These are phyloP conservation scores for Geophilus truncorum DNA, from an alignment of 2,888 invertebrate genomes.

Conservation along the genomic window DNA sequence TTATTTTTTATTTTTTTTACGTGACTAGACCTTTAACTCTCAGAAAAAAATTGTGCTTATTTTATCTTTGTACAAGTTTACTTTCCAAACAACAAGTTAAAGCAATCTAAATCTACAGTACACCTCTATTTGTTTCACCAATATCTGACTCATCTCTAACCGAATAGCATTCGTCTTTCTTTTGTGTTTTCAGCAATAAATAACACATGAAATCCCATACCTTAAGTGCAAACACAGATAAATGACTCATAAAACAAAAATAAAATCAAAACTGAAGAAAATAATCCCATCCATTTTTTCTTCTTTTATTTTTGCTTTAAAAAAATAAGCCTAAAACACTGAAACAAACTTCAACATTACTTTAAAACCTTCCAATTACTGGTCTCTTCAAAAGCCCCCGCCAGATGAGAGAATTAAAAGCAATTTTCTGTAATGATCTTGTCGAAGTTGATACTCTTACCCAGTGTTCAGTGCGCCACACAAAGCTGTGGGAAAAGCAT, in stretches of 20 bases:
- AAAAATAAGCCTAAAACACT: neutral
- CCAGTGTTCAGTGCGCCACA: neutral
- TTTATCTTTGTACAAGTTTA: conserved; percentile 18
- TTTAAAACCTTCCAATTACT: conserved; percentile 23
- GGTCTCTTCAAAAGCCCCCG: neutral
- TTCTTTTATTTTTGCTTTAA: too few relatives aligned
- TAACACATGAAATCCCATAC: neutral
- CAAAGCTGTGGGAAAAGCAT: conserved; percentile 7
- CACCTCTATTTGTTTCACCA: conserved; percentile 8
- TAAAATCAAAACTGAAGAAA: neutral
- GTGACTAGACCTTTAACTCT: too few relatives aligned
- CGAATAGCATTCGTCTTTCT: neutral
- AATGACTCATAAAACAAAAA: neutral
- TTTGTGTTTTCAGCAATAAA: neutral
- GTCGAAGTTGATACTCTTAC: conserved; percentile 27
- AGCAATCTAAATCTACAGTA: neutral
- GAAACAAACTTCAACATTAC: conserved; percentile 5
- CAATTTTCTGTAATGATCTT: conserved; percentile 27
- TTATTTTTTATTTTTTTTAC: too few relatives aligned
- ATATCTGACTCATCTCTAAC: neutral
- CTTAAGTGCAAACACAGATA: neutral
- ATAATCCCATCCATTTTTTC: neutral
- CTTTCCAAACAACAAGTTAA: neutral
- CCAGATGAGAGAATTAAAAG: conserved; percentile 12
- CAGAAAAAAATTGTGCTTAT: neutral